phyloP scores from a whole-genome alignment of 1,140 invertebrate genomes.

The Caenorhabditis briggsae region DNA sequence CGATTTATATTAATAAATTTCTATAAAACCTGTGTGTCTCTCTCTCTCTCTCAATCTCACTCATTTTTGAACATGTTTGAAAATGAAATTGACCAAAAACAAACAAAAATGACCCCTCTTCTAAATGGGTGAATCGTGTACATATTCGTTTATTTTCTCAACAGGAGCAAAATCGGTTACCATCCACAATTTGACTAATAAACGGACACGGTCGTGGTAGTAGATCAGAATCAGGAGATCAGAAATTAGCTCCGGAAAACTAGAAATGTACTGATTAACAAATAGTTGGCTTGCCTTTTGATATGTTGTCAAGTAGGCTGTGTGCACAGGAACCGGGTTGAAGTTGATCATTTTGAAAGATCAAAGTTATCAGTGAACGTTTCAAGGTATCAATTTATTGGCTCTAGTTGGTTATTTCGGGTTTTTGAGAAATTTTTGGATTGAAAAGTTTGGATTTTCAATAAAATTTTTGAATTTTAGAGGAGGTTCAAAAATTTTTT shows the following conservation, averaged over 20 bases:
- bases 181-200: neutral
- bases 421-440: too few species aligned
- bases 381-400: neutral
- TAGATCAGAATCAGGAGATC: neutral
- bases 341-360: neutral
- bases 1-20: conserved; percentile 50
- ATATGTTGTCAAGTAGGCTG: conserved; percentile 39
- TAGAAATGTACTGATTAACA: conserved; percentile 38
- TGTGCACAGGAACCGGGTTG: neutral
- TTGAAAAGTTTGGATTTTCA: too few species aligned
- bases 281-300: conserved; percentile 17
- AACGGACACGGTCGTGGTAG: neutral
- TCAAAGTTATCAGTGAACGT: neutral
- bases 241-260: conserved; percentile 8
- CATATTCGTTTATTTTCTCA: neutral
- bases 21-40: neutral
- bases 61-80: neutral
- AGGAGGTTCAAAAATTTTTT: too few species aligned
- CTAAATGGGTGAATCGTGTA: conserved; percentile 44
- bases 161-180: neutral
- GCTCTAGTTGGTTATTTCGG: too few species aligned
- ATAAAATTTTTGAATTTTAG: too few species aligned
- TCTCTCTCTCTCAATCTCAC: neutral
- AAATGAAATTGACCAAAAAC: conserved; percentile 49
- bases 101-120: conserved; percentile 44